Percentiles rank a stretch among this genome's conserved stretches.
Evolutionary conservation across 2,888 invertebrate genomes (phyloP).

Genomic region (Aphidius colemani): DNA sequence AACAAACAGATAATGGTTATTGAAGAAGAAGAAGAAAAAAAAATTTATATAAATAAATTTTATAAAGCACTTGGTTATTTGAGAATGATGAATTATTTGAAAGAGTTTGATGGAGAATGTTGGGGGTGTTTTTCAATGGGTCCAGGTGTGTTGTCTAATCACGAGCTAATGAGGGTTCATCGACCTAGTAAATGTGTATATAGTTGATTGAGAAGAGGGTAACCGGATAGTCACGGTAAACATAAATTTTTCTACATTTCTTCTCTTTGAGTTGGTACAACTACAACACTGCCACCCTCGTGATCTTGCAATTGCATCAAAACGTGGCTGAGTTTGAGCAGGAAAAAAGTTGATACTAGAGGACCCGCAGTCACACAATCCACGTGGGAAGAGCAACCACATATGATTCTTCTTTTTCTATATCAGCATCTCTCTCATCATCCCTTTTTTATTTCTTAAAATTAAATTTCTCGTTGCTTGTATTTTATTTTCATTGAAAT

Average conservation of each 20-base stretch:
- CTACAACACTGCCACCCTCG: slow-evolving; percentile 22
- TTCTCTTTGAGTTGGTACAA: slow-evolving; percentile 25
- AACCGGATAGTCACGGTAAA: slow-evolving; percentile 42
- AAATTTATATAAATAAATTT: too few relatives aligned
- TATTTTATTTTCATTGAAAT: too few relatives aligned
- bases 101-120: too few relatives aligned
- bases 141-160: slow-evolving; percentile 39
- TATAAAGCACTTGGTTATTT: background rate
- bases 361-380: slow-evolving; percentile 57
- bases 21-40: too few relatives aligned
- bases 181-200: slow-evolving; percentile 18
- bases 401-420: slow-evolving; percentile 31
- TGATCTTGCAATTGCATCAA: background rate
- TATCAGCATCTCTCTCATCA: slow-evolving; percentile 15
- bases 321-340: too few relatives aligned
- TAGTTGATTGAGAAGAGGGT: slow-evolving; percentile 28
- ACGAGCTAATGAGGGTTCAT: slow-evolving; percentile 40
- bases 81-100: background rate
- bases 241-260: slow-evolving; percentile 21
- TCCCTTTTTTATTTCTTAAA: background rate
- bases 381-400: slow-evolving; percentile 54
- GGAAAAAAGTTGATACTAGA: background rate
- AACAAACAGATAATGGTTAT: slow-evolving; percentile 6
- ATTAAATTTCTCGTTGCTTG: background rate
- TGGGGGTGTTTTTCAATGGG: background rate